Base-by-base conservation (phyloP, 2,888 invertebrate species). In the Apomyelois bistriatella region DNA sequence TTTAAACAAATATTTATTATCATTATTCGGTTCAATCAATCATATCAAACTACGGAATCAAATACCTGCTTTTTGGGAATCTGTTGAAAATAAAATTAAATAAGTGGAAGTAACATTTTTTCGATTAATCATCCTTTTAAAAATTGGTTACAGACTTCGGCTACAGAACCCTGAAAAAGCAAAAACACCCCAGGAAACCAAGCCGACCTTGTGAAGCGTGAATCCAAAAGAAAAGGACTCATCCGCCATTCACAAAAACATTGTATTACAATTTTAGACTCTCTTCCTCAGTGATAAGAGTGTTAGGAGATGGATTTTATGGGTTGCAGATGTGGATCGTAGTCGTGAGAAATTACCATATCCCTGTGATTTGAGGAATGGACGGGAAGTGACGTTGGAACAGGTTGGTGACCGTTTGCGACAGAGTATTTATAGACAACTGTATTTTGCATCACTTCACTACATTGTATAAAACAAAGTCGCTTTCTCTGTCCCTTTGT, bases 291-390 rank as follows among this genome's bases (percentile, higher is more conserved):
- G 16, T 32, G 10, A 0, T 46, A 46, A 32, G 10, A 10, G 10
- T 32, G 15, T 0, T 40, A 16, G 9, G 16, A 43, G 28, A n/a
- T 43, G 3, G 28, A 32, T 10, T 32, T 46, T 46, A 46, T 35
- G 32, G 15, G 15, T 16, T 46, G 32, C 46, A 46, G 46, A 46
- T 46, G 46, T 46, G 46, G 32, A 46, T 15, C 22, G n/a, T 22
- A 10, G 15, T 8, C 48, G 48, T 49, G 48, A 49, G 37, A 49
- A 48, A 49, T 49, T 37, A 49, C 37, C 38, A 49, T 49, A 49
- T 49, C 30, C 40, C 16, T 28, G 38, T 28, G 38, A 46, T 32
- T 46, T 46, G 35, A 46, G 16, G 30, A 46, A 15, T 6, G 46
- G 46, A 46, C 46, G 32, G 46, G 46, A 46, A 16, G 46, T 46